A percentile compares a stretch with the other conserved stretches of the same genome.
phyloP scores from a whole-genome alignment of 2,888 invertebrate genomes.

The Rhaphigaster nebulosa region DNA sequence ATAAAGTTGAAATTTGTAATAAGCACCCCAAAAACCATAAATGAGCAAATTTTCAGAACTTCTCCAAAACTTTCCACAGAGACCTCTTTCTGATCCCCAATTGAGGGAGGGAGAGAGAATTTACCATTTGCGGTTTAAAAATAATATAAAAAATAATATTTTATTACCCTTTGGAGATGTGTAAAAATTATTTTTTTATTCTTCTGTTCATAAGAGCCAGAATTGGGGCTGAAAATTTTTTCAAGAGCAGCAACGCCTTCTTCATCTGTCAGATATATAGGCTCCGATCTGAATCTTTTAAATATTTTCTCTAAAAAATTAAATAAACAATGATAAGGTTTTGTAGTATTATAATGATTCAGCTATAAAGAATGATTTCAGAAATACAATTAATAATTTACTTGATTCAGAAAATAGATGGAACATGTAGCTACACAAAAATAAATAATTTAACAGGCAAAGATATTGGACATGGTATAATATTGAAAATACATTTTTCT shows the following conservation, averaged over 20 bases:
- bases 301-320: slow-evolving; percentile 57
- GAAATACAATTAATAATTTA: background rate
- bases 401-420: background rate
- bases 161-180: slow-evolving; percentile 60
- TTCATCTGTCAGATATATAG: slow-evolving; percentile 61
- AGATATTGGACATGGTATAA: background rate
- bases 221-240: slow-evolving; percentile 58
- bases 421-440: background rate
- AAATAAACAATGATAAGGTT: background rate
- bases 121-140: no score
- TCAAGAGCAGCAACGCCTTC: slow-evolving; percentile 61
- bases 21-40: no score
- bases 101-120: no score
- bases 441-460: background rate
- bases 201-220: slow-evolving; percentile 52
- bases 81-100: no score
- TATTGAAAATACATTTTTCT: no score
- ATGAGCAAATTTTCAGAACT: no score
- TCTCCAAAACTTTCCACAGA: no score
- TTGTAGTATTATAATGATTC: background rate
- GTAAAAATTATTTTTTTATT: slow-evolving; percentile 60
- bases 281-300: slow-evolving; percentile 58
- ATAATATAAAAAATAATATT: background rate
- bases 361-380: background rate
- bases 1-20: no score